Base-by-base conservation (phyloP, 2,888 invertebrate species). In the Drosophila merina region DNA sequence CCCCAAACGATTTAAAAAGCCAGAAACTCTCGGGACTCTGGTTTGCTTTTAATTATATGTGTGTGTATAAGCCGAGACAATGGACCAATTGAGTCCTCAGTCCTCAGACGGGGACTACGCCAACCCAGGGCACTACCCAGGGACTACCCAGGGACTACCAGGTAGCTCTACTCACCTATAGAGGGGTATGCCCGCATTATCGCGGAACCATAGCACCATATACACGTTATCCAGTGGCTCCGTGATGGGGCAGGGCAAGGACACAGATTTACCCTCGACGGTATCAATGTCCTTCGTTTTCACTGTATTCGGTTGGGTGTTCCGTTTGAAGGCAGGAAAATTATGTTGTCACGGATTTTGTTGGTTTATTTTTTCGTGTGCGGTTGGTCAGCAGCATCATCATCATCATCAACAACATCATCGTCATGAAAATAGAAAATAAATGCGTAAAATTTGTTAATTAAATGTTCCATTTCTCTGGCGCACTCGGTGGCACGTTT, bases 191-290 rank as follows among this genome's bases (percentile, higher is more conserved):
- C 96, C 97, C 57, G 96, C 96, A 86, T 96, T 96, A 88, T 97
- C 96, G 86, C 95, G 94, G 93, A 97, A 97, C 97, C 97, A 97
- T 92, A 97, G 95, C 73, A 97, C 97, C 96, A 97, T 97, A 93
- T 96, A 96, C 78, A 97, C 96, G 91, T 96, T 96, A 92, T 97
- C 97, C 91, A 96, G 94, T 38, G 96, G 95, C 49, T 96, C 95
- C 73, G 95, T 95, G 71, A 97, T 95, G 92, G 97, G 96, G 91
- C 97, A 97, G 36, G 97, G 96, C 90, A 97, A 93, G 92, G 96
- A 96, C 68, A 97, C 96, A 90, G 95, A 95, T 93, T 95, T 96
- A 57, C 97, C 97, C 92, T 97, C 96, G 77, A 97, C 96, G 30
- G 96, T 97, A 92, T 96, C 96, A 83, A 97, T 94, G 92, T 96